Evolutionary conservation across 2,797 vertebrate genomes (phyloP).

Genomic region (Bovichtus diacanthus): DNA sequence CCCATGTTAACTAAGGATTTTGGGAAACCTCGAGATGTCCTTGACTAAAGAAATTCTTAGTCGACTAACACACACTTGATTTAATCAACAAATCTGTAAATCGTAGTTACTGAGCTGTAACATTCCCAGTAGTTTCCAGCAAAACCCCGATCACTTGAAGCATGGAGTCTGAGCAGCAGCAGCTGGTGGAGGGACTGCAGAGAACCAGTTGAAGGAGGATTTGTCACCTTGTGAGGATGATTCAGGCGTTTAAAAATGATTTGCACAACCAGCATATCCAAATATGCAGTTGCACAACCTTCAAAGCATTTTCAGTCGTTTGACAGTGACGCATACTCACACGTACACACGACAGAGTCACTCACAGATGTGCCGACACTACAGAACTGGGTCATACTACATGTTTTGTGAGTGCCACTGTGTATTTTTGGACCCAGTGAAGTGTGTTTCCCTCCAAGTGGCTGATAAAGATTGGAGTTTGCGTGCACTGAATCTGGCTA

Average conservation of each 20-base stretch:
- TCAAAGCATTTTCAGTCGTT: slow-evolving; percentile 53
- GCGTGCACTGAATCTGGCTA: slow-evolving; percentile 20
- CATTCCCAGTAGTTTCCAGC: too few relatives aligned
- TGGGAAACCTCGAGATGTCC: too few relatives aligned
- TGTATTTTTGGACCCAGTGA: slow-evolving; percentile 53
- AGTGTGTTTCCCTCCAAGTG: slow-evolving; percentile 37
- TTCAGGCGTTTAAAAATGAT: slow-evolving; percentile 65
- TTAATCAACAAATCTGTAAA: too few relatives aligned
- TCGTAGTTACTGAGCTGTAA: too few relatives aligned
- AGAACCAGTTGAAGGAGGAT: slow-evolving; percentile 59
- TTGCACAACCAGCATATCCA: slow-evolving; percentile 45
- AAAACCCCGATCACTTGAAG: too few relatives aligned
- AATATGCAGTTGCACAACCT: slow-evolving; percentile 64
- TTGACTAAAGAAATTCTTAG: too few relatives aligned
- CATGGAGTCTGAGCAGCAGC: not conserved
- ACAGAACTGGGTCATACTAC: slow-evolving; percentile 60
- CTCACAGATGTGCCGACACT: slow-evolving; percentile 45
- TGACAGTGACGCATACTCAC: slow-evolving; percentile 35
- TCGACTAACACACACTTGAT: too few relatives aligned
- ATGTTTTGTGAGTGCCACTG: slow-evolving; percentile 29
- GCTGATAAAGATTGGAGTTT: slow-evolving; percentile 38
- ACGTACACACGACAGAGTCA: slow-evolving; percentile 1
- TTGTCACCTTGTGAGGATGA: slow-evolving; percentile 52
- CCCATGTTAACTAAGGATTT: too few relatives aligned
- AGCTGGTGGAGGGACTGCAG: slow-evolving; percentile 21